Conservation (phyloP, 2,113 vertebrate genomes). For the Erythrocercus mccallii region DNA sequence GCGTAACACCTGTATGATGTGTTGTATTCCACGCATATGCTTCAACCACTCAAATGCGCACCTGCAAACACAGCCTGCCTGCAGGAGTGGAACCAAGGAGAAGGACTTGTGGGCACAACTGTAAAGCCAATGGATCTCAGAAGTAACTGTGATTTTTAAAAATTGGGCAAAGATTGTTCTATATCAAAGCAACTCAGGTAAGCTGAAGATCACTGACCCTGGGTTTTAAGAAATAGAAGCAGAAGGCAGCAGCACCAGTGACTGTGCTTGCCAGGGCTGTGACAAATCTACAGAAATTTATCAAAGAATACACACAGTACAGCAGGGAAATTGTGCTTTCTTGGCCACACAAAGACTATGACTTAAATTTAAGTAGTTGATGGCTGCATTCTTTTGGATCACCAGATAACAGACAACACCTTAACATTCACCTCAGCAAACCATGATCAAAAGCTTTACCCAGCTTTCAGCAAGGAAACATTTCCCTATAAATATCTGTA, state of each 20-base stretch:
- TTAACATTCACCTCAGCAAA: not conserved
- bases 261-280: not conserved
- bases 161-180: not conserved
- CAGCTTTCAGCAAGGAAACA: not conserved
- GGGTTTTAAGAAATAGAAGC: not conserved
- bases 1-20: fast-evolving
- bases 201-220: not conserved
- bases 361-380: not conserved
- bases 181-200: not conserved
- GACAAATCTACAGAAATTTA: not conserved
- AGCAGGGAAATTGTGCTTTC: not conserved
- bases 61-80: not conserved
- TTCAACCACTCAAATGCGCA: not conserved
- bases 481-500: not conserved
- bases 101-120: not conserved
- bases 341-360: not conserved
- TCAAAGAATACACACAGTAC: not conserved
- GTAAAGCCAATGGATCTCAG: not conserved
- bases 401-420: not conserved
- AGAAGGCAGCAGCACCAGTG: not conserved
- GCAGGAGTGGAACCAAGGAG: not conserved
- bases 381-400: not conserved
- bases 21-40: not conserved
- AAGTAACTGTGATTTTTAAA: not conserved
- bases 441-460: not conserved